Conservation (phyloP, 1,140 invertebrate species). For the Eueides isabella region DNA sequence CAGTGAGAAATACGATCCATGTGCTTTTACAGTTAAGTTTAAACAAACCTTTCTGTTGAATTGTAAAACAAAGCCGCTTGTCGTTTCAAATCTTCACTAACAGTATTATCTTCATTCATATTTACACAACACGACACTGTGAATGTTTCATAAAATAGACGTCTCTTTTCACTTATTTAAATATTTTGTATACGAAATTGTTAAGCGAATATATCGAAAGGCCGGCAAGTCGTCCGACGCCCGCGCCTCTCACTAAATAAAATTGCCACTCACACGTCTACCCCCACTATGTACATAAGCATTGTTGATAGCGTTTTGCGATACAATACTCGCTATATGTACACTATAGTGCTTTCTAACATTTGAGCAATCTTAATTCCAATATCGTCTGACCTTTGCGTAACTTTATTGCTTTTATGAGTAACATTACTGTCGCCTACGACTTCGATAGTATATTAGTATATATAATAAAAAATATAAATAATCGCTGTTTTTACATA, state of each 20-base stretch:
- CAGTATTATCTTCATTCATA: conserved; percentile 69
- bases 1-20: conserved; percentile 7
- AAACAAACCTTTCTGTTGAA: conserved; percentile 68
- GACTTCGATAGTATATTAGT: neutral
- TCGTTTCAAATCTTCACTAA: conserved; percentile 69
- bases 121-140: conserved; percentile 46
- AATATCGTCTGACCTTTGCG: conserved; percentile 16
- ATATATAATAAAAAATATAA: no score
- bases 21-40: conserved; percentile 3
- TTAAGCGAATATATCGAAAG: conserved; percentile 25
- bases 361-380: conserved; percentile 11
- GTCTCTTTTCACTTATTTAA: neutral
- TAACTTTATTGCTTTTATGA: conserved; percentile 7
- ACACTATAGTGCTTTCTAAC: conserved; percentile 35
- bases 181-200: neutral
- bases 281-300: conserved; percentile 49
- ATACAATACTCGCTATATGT: conserved; percentile 14
- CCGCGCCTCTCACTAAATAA: conserved; percentile 67
- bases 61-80: conserved; percentile 77
- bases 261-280: conserved; percentile 56
- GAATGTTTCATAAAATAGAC: neutral
- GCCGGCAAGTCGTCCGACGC: conserved; percentile 67
- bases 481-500: no score
- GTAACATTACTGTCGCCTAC: neutral
- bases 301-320: conserved; percentile 34